Conservation (phyloP, 2,888 invertebrate species). For the Eumerus sabulonum region DNA sequence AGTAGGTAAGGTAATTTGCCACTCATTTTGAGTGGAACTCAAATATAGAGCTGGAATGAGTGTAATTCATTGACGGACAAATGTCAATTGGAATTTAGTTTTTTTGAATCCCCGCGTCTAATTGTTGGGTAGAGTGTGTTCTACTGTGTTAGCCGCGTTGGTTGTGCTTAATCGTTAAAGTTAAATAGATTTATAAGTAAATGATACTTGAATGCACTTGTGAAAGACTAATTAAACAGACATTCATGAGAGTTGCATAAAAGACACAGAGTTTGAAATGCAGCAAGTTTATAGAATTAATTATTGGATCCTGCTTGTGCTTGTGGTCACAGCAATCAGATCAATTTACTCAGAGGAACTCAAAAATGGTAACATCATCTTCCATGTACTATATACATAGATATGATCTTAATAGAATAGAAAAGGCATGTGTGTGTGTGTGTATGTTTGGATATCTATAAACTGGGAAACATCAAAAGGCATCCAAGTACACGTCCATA, state of each 20-base stretch:
- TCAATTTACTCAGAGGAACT: slow-evolving; percentile 30
- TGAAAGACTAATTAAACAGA: background rate
- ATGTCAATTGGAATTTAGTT: background rate
- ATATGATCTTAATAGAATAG: background rate
- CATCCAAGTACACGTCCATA: background rate
- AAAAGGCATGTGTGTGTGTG: background rate
- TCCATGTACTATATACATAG: too few relatives aligned
- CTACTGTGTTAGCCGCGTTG: background rate
- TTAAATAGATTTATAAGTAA: too few relatives aligned
- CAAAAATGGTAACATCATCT: slow-evolving; percentile 37
- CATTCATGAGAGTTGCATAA: too few relatives aligned
- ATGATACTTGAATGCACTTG: too few relatives aligned
- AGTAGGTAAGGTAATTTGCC: too few relatives aligned
- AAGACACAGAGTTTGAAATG: too few relatives aligned
- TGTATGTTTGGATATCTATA: background rate
- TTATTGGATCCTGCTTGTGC: slow-evolving; percentile 9
- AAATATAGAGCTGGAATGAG: too few relatives aligned
- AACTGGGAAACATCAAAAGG: background rate
- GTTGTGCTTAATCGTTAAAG: background rate
- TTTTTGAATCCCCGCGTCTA: too few relatives aligned
- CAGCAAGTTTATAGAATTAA: too few relatives aligned
- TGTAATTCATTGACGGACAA: background rate
- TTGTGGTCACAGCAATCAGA: slow-evolving; percentile 48
- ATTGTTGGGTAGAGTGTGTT: too few relatives aligned
- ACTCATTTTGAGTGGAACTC: too few relatives aligned